phyloP scores from a whole-genome alignment of 2,888 invertebrate genomes.

The Lutraria lutraria region DNA sequence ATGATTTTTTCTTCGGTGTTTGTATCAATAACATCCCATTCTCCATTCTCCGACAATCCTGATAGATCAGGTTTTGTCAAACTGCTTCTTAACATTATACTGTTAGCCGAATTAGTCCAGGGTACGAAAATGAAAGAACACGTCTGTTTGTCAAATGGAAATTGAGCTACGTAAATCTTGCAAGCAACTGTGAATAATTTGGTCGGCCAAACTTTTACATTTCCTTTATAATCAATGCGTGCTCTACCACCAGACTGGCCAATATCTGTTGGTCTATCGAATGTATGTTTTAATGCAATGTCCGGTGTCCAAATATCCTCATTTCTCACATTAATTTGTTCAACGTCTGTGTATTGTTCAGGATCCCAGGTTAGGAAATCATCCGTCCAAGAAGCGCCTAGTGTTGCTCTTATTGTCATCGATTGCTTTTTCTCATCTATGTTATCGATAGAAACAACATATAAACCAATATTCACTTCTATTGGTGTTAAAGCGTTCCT shows the following conservation, averaged over 20 bases:
- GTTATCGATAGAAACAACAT: slow-evolving; percentile 61
- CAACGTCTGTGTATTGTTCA: slow-evolving; percentile 40
- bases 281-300: slow-evolving; percentile 52
- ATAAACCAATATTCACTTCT: slow-evolving; percentile 44
- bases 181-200: slow-evolving; percentile 56
- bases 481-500: slow-evolving; percentile 40
- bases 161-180: slow-evolving; percentile 52
- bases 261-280: slow-evolving; percentile 47
- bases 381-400: slow-evolving; percentile 66
- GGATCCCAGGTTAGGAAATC: slow-evolving; percentile 61
- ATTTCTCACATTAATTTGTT: slow-evolving; percentile 55
- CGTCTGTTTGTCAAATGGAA: slow-evolving; percentile 70
- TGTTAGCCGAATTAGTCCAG: slow-evolving; percentile 44
- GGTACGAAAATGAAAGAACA: slow-evolving; percentile 62
- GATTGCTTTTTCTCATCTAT: slow-evolving; percentile 66
- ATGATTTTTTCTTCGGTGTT: background rate
- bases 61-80: background rate
- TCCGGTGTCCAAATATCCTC: slow-evolving; percentile 63
- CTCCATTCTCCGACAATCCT: slow-evolving; percentile 39
- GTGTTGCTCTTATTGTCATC: slow-evolving; percentile 57
- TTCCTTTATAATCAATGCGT: slow-evolving; percentile 48
- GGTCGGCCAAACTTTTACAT: slow-evolving; percentile 47
- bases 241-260: slow-evolving; percentile 53
- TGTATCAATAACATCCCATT: slow-evolving; percentile 44
- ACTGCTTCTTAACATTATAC: slow-evolving; percentile 30